Conservation (phyloP, 2,797 vertebrate species). For the Tragelaphus oryx region DNA sequence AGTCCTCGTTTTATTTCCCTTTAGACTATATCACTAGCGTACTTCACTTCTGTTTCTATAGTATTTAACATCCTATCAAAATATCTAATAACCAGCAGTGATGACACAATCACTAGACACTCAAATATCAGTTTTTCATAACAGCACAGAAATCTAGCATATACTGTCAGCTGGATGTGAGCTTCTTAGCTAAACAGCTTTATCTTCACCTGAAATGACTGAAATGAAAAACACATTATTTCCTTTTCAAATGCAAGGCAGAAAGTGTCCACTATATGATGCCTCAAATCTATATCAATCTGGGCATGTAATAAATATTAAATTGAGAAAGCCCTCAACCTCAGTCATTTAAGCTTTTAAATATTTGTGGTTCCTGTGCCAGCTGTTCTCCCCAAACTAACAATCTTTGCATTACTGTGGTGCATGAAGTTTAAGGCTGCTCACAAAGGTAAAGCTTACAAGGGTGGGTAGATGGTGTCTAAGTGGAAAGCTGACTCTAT, state of each 20-base stretch:
- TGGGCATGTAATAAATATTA: neutral
- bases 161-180: neutral
- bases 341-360: neutral
- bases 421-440: neutral
- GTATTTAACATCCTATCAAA: slow-evolving; percentile 5
- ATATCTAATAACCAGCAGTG: neutral
- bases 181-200: neutral
- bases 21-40: neutral
- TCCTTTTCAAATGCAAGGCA: neutral
- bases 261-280: neutral
- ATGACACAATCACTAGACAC: neutral
- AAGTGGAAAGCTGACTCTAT: neutral
- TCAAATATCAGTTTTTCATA: slow-evolving; percentile 21
- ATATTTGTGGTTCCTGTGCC: neutral
- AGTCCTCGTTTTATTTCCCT: slow-evolving; percentile 4
- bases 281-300: neutral
- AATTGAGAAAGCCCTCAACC: neutral
- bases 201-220: slow-evolving; percentile 3
- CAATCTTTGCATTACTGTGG: neutral
- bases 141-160: neutral
- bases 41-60: neutral
- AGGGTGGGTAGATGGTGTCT: neutral
- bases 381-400: neutral
- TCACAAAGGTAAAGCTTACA: neutral
- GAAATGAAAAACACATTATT: neutral